Conservation (phyloP, 2,113 vertebrate species). For the Symphodus melops region DNA sequence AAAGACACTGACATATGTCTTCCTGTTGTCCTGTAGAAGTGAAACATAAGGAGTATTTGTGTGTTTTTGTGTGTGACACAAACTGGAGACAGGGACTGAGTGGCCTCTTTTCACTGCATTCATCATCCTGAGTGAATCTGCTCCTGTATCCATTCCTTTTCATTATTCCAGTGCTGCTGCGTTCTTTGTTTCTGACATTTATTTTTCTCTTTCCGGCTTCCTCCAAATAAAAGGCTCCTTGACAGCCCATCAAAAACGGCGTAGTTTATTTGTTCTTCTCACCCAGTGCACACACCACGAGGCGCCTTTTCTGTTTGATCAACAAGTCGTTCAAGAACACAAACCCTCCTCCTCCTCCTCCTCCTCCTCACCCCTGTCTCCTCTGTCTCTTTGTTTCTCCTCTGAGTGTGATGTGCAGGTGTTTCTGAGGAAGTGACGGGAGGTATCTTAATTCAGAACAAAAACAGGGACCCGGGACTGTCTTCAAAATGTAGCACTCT, state of each 20-base stretch:
- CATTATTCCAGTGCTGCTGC: conserved; percentile 40
- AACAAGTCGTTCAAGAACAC: conserved; percentile 28
- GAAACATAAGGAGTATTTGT: not conserved
- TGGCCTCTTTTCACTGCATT: conserved; percentile 25
- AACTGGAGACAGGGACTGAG: not conserved
- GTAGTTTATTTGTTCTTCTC: conserved; percentile 26
- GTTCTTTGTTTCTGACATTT: conserved; percentile 29
- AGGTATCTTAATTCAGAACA: conserved; percentile 13
- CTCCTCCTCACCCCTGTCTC: not conserved
- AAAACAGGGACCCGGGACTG: conserved; percentile 8
- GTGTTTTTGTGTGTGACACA: conserved; percentile 6
- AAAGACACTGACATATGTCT: conserved; percentile 3
- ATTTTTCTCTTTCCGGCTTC: conserved; percentile 20
- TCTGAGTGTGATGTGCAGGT: conserved; percentile 22
- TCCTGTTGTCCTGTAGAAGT: not conserved
- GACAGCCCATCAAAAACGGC: conserved; percentile 38
- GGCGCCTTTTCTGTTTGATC: conserved; percentile 28
- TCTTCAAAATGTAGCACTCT: conserved; percentile 16
- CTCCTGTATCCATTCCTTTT: conserved; percentile 29
- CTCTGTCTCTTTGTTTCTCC: not conserved
- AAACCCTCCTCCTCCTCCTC: not conserved
- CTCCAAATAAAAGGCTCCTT: conserved; percentile 22
- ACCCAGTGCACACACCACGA: conserved; percentile 26
- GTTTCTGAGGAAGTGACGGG: not conserved
- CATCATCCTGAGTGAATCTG: conserved; percentile 38